Evolutionary conservation across 2,797 vertebrate genomes (phyloP), one percentile per base, ranked within the genome.

Genomic region (Phataginus tricuspis): DNA sequence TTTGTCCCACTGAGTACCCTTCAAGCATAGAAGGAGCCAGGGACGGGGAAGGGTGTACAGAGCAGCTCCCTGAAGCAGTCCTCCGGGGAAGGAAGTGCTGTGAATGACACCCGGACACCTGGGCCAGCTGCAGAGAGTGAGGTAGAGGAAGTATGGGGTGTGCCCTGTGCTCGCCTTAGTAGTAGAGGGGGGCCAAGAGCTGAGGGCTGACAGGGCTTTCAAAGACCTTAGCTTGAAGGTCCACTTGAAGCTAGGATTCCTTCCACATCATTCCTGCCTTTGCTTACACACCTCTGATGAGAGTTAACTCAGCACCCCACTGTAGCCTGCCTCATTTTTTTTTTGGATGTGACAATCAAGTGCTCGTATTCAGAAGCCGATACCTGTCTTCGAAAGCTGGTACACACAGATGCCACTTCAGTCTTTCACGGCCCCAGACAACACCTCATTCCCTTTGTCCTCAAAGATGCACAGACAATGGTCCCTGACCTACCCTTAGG

Each of bases 31-130:
- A 29, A 57, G 29, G 42, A 61, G n/a, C 61, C 34, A 55, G 66
- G 8, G 71, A 66, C 66, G 82, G 61, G 42, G n/a, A 79, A 59
- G n/a, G 10, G 83, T 0, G 6, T 37, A 51, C 1, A 6, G 51
- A 11, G 1, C 12, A 34, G 91, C 86, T 95, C 59, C 25, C n/a
- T 59, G 57, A 74, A 37, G 61, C 5, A 1, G 59, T 49, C 59
- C 83, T 82, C 74, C 61, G 27, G 37, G 78, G 39, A 91, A 90
- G 74, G 91, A 95, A 82, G 84, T 80, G 64, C 51, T n/a, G 18
- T 21, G 55, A 63, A 16, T 16, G 68, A 85, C 12, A 64, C 34
- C 29, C 59, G 69, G 39, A 95, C 85, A 82, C 45, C 72, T 39
- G 42, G 42, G 42, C 49, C 42, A 27, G 31, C 25, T 0, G 0